A percentile compares a stretch with the other conserved stretches of the same genome.
Evolutionary conservation across 1,140 invertebrate genomes (phyloP).

Genomic region (Rhopalosiphum padi): DNA sequence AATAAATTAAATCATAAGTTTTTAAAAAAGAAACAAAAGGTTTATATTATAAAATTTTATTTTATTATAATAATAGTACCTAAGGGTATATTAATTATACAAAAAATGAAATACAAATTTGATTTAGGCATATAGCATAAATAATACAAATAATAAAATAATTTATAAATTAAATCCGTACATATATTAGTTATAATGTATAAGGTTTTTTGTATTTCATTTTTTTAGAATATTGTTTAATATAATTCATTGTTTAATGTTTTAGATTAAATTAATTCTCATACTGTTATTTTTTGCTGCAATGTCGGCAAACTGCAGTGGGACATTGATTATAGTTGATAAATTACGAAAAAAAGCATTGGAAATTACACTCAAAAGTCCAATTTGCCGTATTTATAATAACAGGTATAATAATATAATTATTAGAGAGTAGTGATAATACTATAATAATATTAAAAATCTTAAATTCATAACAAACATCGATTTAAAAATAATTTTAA

Average conservation of each 20-base stretch:
- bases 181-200: neutral
- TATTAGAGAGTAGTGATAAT: neutral
- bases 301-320: slow-evolving; percentile 4
- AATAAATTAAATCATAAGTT: neutral
- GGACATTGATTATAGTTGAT: slow-evolving; percentile 43
- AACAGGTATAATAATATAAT: slow-evolving; percentile 37
- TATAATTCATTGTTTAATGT: neutral
- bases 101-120: neutral
- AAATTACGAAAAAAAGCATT: slow-evolving; percentile 46
- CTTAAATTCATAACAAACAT: neutral
- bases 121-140: neutral
- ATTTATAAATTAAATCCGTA: neutral
- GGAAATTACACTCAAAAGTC: slow-evolving; percentile 27
- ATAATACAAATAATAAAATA: neutral
- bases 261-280: slow-evolving; percentile 15
- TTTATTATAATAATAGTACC: neutral
- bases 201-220: neutral
- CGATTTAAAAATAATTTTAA: neutral
- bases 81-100: neutral
- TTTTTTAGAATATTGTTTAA: neutral
- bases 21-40: too few species aligned
- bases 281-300: slow-evolving; percentile 20
- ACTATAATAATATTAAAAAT: neutral
- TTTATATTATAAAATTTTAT: too few species aligned
- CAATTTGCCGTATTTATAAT: slow-evolving; percentile 32